phyloP scores from a whole-genome alignment of 2,888 invertebrate species.

The Phoronis australis region DNA sequence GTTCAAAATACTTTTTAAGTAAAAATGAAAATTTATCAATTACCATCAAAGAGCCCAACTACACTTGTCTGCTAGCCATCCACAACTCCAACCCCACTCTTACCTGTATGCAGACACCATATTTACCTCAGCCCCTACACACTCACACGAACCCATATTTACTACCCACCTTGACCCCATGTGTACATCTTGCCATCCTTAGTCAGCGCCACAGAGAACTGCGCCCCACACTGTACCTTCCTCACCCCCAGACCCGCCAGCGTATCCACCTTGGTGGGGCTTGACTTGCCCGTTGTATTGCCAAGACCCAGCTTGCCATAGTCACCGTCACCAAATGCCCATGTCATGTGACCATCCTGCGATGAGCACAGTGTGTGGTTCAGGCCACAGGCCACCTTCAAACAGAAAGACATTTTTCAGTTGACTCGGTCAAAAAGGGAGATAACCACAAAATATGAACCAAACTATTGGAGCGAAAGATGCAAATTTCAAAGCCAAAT shows the following conservation, averaged over 20 bases:
- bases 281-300: conserved; percentile 43
- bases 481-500: no score
- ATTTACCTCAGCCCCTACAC: no score
- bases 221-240: conserved; percentile 63
- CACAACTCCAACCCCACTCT: no score
- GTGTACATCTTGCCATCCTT: conserved; percentile 60
- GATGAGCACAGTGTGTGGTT: conserved; percentile 64
- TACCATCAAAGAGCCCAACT: no score
- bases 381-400: conserved; percentile 62
- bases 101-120: no score
- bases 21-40: no score
- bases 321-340: conserved; percentile 66
- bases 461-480: no score
- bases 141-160: no score
- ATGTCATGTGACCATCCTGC: conserved; percentile 59
- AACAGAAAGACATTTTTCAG: no score
- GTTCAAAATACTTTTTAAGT: no score
- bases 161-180: conserved; percentile 59
- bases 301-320: conserved; percentile 60
- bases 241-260: conserved; percentile 58
- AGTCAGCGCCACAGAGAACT: conserved; percentile 63
- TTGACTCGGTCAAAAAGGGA: not conserved
- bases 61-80: no score
- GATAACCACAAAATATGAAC: not conserved
- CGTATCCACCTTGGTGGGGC: conserved; percentile 57